Evolutionary conservation across 2,797 vertebrate species (phyloP).

Genomic region (Helarctos malayanus): DNA sequence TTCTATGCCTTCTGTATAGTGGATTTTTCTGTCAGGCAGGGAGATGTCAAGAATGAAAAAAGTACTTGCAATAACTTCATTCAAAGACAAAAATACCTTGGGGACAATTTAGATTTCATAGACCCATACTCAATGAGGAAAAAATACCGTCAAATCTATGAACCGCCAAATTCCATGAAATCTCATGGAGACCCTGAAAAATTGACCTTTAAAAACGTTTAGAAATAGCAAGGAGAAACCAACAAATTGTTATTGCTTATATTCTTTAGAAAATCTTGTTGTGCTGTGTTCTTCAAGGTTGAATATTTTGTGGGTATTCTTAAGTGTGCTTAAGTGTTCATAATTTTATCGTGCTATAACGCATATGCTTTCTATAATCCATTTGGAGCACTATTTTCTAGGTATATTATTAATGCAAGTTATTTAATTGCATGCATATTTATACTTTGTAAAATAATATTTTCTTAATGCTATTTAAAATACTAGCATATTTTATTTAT

Average conservation of each 20-base stretch:
- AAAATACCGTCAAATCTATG: neutral
- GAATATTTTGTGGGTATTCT: neutral
- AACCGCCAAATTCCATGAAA: slow-evolving; percentile 20
- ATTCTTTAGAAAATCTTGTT: neutral
- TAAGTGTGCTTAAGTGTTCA: neutral
- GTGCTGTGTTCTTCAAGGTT: neutral
- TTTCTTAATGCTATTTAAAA: slow-evolving; percentile 65
- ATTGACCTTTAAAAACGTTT: slow-evolving; percentile 33
- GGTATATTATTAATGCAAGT: slow-evolving; percentile 31
- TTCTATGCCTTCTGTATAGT: neutral
- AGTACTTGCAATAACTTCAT: slow-evolving; percentile 9
- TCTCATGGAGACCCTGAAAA: neutral
- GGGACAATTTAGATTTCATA: slow-evolving; percentile 26
- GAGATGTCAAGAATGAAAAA: slow-evolving; percentile 37
- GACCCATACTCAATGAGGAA: neutral
- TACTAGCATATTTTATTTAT: neutral
- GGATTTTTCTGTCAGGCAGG: slow-evolving; percentile 24
- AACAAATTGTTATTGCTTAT: neutral
- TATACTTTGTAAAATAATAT: neutral
- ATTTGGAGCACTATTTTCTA: neutral
- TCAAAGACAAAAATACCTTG: slow-evolving; percentile 26
- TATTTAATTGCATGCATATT: neutral
- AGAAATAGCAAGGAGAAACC: slow-evolving; percentile 25
- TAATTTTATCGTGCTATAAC: neutral
- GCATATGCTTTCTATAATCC: neutral